Base-by-base conservation (phyloP, 2,113 vertebrate genomes). In the Alligator mississippiensis region DNA sequence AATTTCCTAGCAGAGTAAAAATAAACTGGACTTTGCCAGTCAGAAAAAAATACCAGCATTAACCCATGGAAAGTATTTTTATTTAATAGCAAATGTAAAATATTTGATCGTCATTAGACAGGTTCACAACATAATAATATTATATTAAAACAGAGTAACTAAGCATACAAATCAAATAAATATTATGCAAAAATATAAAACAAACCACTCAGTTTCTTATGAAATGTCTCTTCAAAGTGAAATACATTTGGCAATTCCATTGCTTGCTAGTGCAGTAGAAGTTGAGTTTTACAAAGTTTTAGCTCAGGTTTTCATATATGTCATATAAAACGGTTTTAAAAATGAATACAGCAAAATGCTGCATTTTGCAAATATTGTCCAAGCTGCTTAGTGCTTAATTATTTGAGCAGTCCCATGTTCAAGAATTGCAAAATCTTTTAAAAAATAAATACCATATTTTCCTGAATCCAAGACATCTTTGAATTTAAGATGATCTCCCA, bases 1-100 rank as follows among this genome's bases (percentile, higher is more conserved):
- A 96, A 96, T 97, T 97, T 97, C 97, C 85, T 97, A 94, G 96
- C 84, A 97, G 92, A 96, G 84, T 96, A 97, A 96, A 92, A 97
- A 96, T 95, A 94, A 95, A 87, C 82, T 72, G 90, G 85, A 95
- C 94, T 92, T 80, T 74, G 82, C 77, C 64, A 83, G 85, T 72
- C 88, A 85, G 92, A 97, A 96, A 84, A 77, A 95, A 94, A 88
- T 62, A 77, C 79, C 87, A 93, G 83, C 54, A 58, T 38, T 85
- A 92, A 93, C 93, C 84, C 75, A 94, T 87, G 89, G 85, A 93
- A 90, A 77, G 77, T 76, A 80, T 77, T 93, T 47, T 84, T 19
- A 19, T 97, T 96, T 97, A 96, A 96, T 84, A 93, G 47, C 80
- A 93, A 95, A 81, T 57, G 96, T 88, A 93, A 96, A 97, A 95